phyloP scores from a whole-genome alignment of 2,888 invertebrate genomes.

The Pollenia griseotomentosa region DNA sequence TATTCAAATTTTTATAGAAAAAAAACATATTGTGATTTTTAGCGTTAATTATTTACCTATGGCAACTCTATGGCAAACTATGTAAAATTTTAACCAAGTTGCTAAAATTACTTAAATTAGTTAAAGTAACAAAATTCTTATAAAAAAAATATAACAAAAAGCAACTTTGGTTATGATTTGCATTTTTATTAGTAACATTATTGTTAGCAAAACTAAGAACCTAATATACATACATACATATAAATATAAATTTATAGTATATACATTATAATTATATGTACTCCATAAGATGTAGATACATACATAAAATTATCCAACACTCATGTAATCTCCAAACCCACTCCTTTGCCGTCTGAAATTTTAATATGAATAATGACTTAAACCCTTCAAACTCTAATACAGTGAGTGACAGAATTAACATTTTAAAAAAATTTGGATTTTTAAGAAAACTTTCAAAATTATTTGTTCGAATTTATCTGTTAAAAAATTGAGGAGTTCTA shows the following conservation, averaged over 20 bases:
- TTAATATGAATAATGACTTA: background rate
- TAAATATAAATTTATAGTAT: background rate
- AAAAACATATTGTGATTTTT: conserved; percentile 84
- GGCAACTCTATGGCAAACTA: conserved; percentile 71
- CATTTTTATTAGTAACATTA: conserved; percentile 70
- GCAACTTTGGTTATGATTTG: conserved; percentile 64
- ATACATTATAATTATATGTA: conserved; percentile 3
- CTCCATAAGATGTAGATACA: conserved; percentile 46
- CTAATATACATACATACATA: conserved; percentile 24
- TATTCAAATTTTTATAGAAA: conserved; percentile 66
- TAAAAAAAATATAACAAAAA: conserved; percentile 1
- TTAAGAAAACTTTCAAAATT: too few relatives aligned
- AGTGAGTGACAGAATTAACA: conserved; percentile 32
- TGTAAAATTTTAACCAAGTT: conserved; percentile 60
- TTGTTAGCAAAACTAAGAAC: conserved; percentile 69
- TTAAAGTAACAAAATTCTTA: conserved; percentile 28
- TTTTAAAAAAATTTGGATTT: too few relatives aligned
- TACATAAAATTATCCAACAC: conserved; percentile 51
- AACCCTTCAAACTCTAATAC: conserved; percentile 4
- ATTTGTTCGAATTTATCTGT: too few relatives aligned
- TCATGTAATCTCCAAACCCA: background rate
- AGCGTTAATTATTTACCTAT: conserved; percentile 83
- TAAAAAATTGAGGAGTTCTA: too few relatives aligned
- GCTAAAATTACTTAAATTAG: conserved; percentile 44
- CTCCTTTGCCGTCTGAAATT: background rate